Evolutionary conservation across 1,140 invertebrate genomes (phyloP), one percentile per base, ranked within the genome.

Genomic region (Cryptotermes secundus): DNA sequence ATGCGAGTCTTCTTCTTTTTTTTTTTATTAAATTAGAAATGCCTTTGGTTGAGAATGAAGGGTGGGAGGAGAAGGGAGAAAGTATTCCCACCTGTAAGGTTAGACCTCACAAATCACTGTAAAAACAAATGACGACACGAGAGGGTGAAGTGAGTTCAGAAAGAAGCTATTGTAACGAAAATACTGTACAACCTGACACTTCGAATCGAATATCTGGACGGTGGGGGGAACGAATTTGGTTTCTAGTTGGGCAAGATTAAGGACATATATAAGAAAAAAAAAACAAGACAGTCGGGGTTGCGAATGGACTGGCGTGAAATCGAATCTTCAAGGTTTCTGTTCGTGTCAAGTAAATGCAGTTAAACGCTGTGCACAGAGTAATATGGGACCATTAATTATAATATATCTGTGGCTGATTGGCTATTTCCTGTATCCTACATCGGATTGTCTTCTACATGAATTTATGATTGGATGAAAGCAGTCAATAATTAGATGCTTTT

Each of bases 1-100:
- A 72, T 72, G 59, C 31, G 59, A 6, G 26, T 26, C 6, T 72
- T 72, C 31, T 72, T 72, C 31, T 31, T 72, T 72, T 26, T 31
- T 72, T 72, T 72, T 72, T 72, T 72, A 72, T 72, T 72, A 72
- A 72, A 72, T 72, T 72, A 72, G 59, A n/a, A 72, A 72, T 72
- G 59, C 59, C 59, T 72, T 14, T 26, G 9, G 59, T n/a, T 2
- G 59, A 72, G 59, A 72, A n/a, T 31, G 31, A 72, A 16, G 59
- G n/a, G 26, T 12, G n/a, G n/a, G n/a, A n/a, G n/a, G n/a, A 19
- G 19, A n/a, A 22, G 59, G n/a, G 2, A 31, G 59, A 72, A n/a
- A 14, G 59, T 0, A 72, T 72, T 72, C 59, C n/a, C 59, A 72
- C 26, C 59, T 72, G 26, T 72, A 72, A 72, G 59, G 59, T 72